Percentiles rank a stretch among this genome's conserved stretches.
Evolutionary conservation across 2,113 vertebrate genomes (phyloP).

Genomic region (Sardina pilchardus): DNA sequence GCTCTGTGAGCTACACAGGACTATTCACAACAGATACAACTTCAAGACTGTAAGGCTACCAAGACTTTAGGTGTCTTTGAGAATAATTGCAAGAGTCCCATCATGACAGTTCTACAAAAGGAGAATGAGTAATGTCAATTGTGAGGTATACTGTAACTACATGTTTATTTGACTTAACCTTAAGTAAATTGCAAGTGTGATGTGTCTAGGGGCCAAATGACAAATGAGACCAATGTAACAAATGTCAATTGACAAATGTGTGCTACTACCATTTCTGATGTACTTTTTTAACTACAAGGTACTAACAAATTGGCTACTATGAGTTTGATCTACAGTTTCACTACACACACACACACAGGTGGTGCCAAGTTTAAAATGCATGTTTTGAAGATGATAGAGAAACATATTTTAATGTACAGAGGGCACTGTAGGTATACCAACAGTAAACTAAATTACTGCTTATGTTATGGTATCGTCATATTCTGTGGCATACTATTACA

Average conservation of each 20-base stretch:
- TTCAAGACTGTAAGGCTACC: background rate
- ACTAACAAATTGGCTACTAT: background rate
- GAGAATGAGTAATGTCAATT: background rate
- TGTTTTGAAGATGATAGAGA: no score
- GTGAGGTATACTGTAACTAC: background rate
- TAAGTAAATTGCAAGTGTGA: background rate
- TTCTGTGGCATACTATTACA: no score
- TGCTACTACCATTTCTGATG: no score
- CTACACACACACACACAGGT: no score
- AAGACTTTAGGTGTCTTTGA: background rate
- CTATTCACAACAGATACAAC: background rate
- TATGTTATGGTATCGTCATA: no score
- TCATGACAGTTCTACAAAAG: background rate
- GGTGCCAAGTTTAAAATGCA: no score
- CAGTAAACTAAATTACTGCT: no score
- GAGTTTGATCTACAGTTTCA: no score
- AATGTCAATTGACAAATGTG: background rate
- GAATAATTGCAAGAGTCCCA: background rate
- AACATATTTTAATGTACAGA: no score
- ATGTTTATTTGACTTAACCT: background rate
- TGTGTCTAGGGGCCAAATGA: background rate
- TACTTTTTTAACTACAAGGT: background rate
- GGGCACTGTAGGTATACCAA: no score
- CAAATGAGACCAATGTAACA: no score
- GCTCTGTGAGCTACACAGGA: background rate